Evolutionary conservation across 2,113 vertebrate genomes (phyloP).

Genomic region (Meles meles): DNA sequence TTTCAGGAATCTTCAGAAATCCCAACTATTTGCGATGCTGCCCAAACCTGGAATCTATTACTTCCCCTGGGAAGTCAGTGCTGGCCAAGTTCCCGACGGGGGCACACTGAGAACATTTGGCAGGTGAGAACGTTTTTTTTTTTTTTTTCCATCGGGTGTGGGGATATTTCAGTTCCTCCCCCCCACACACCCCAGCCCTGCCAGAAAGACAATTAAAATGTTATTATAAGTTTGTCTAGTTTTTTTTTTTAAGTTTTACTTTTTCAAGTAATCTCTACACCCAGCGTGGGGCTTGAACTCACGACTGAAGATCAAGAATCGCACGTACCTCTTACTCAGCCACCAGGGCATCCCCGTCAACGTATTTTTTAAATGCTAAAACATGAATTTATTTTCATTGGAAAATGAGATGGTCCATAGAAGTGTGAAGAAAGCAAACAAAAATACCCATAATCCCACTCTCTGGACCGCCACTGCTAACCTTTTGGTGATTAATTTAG

Average conservation of each 20-base stretch:
- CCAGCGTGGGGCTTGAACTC: not conserved
- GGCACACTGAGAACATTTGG: slow-evolving; percentile 88
- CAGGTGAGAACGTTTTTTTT: slow-evolving; percentile 81
- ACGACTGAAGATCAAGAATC: not conserved
- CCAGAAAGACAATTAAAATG: not conserved
- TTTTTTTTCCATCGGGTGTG: no score
- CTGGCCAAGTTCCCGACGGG: slow-evolving; percentile 83
- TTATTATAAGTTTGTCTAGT: not conserved
- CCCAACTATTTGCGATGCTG: slow-evolving; percentile 77
- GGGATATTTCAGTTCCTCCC: not conserved
- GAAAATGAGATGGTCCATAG: not conserved
- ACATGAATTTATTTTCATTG: not conserved
- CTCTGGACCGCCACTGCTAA: not conserved
- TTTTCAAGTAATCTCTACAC: not conserved
- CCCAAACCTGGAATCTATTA: slow-evolving; percentile 86
- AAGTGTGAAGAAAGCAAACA: not conserved
- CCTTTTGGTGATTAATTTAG: not conserved
- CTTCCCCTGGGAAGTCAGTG: slow-evolving; percentile 90
- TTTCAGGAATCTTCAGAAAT: slow-evolving; percentile 13
- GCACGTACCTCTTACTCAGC: not conserved
- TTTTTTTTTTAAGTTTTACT: not conserved
- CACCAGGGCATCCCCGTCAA: not conserved
- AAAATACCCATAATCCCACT: not conserved
- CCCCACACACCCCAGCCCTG: accelerated
- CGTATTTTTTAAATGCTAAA: not conserved